Evolutionary conservation across 2,888 invertebrate species (phyloP).

Genomic region (Ophion slaviceki): DNA sequence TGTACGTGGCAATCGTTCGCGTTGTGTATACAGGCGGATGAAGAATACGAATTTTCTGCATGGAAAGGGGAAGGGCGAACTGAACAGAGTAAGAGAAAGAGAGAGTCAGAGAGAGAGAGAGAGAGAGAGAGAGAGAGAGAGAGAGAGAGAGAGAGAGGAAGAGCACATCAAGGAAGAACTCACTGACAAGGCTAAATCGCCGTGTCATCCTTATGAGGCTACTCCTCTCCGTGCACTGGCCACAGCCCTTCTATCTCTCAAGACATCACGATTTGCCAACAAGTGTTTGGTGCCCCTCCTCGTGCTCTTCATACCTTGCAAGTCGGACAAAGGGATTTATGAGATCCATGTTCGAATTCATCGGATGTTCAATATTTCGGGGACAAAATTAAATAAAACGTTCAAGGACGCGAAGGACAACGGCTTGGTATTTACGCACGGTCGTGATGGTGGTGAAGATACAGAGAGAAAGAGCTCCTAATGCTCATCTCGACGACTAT

Average conservation of each 20-base stretch:
- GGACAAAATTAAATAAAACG: too few species aligned
- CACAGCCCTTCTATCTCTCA: neutral
- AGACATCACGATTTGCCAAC: too few species aligned
- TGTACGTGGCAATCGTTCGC: neutral
- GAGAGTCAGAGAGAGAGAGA: neutral
- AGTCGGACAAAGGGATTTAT: too few species aligned
- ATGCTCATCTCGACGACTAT: too few species aligned
- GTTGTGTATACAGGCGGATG: neutral
- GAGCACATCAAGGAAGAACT: conserved; percentile 29
- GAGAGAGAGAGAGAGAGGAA: neutral
- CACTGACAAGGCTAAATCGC: conserved; percentile 52
- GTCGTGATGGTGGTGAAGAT: too few species aligned
- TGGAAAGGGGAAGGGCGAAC: neutral
- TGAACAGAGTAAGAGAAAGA: neutral
- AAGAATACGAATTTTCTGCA: conserved; percentile 15
- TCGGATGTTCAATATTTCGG: too few species aligned
- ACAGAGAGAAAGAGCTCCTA: too few species aligned
- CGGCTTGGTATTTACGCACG: too few species aligned
- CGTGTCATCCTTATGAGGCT: conserved; percentile 22
- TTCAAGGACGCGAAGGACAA: too few species aligned
- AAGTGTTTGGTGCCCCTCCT: too few species aligned
- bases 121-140: neutral
- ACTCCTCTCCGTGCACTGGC: neutral
- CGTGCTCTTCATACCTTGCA: too few species aligned
- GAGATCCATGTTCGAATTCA: too few species aligned